Percentiles rank a stretch among this genome's conserved stretches.
These are phyloP conservation scores for Thecocarcelia acutangulata DNA, from an alignment of 2,888 invertebrate species.

Conservation along the genomic window DNA sequence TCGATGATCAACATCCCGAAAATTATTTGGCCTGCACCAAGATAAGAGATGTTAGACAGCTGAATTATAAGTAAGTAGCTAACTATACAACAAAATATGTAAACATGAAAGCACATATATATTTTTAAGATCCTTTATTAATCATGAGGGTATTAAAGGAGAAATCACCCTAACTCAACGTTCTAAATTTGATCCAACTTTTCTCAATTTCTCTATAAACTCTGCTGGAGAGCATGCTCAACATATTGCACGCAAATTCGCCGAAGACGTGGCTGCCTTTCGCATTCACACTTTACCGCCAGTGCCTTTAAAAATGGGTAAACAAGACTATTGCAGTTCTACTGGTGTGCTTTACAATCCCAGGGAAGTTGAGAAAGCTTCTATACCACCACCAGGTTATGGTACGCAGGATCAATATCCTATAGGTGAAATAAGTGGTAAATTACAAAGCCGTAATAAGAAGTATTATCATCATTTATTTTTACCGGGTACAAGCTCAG, in stretches of 20 bases:
- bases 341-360: constrained; percentile 92
- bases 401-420: constrained; percentile 92
- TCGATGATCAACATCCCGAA: constrained; percentile 88
- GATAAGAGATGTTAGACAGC: constrained; percentile 86
- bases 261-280: constrained; percentile 87
- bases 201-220: constrained; percentile 87
- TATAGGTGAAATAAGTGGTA: constrained; percentile 94
- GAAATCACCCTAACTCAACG: constrained; percentile 89
- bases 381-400: constrained; percentile 87
- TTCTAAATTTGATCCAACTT: constrained; percentile 92
- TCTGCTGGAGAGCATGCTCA: constrained; percentile 86
- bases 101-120: not conserved
- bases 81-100: not conserved
- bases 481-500: constrained; percentile 86
- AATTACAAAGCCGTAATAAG: constrained; percentile 88
- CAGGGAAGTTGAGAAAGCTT: constrained; percentile 83
- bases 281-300: constrained; percentile 88
- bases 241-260: constrained; percentile 87
- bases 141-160: constrained; percentile 90
- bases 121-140: constrained; percentile 84
- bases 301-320: constrained; percentile 82
- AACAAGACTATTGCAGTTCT: constrained; percentile 84
- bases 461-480: constrained; percentile 86
- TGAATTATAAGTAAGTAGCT: constrained; percentile 86
- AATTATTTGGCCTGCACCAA: constrained; percentile 92